A percentile compares a stretch with the other conserved stretches of the same genome.
Evolutionary conservation across 2,113 vertebrate genomes (phyloP).

Genomic region (Bubo bubo): DNA sequence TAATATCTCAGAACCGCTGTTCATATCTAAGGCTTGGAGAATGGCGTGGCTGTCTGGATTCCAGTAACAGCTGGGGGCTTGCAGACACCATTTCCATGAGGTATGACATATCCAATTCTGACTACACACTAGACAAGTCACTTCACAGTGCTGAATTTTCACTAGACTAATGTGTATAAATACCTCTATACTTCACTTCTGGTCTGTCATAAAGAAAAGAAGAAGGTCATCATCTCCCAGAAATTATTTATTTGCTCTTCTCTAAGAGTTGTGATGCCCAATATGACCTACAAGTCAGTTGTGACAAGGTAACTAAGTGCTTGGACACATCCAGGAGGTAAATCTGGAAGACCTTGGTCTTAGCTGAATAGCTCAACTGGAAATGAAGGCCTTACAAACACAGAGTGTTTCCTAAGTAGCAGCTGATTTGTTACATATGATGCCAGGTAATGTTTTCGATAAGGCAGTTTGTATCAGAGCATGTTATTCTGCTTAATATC

Average conservation of each 20-base stretch:
- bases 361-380: neutral
- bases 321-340: neutral
- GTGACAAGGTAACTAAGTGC: neutral
- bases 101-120: neutral
- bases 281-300: neutral
- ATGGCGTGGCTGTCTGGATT: neutral
- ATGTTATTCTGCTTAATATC: neutral
- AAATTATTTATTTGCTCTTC: constrained; percentile 21
- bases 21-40: neutral
- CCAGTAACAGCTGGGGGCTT: neutral
- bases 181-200: neutral
- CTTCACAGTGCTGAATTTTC: neutral
- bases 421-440: neutral
- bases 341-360: neutral
- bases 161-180: neutral
- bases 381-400: neutral
- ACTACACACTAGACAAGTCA: neutral
- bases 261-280: neutral
- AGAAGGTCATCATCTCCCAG: neutral
- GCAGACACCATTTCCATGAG: neutral
- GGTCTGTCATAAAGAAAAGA: neutral
- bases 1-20: neutral
- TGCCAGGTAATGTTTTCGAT: neutral
- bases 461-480: neutral
- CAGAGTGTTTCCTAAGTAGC: neutral